These are phyloP conservation scores for Oligia strigilis DNA, from an alignment of 2,888 invertebrate genomes.

Conservation along the genomic window DNA sequence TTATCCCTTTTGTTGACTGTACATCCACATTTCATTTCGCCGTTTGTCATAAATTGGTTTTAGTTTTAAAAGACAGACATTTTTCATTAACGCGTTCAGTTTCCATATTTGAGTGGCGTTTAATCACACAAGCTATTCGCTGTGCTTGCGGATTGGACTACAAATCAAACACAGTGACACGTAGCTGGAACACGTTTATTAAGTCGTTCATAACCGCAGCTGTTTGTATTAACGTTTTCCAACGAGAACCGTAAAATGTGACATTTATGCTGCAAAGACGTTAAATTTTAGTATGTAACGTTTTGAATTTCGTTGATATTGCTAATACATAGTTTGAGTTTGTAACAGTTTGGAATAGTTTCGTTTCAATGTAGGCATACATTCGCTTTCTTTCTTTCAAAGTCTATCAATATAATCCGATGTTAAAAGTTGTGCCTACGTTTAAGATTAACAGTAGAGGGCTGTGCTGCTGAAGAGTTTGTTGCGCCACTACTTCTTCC, in stretches of 20 bases:
- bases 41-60: neutral
- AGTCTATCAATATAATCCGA: neutral
- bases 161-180: conserved; percentile 47
- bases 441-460: neutral
- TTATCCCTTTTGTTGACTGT: no score
- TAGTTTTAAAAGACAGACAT: conserved; percentile 15
- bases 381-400: neutral
- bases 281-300: conserved; percentile 40
- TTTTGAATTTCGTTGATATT: conserved; percentile 31
- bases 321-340: conserved; percentile 27
- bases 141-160: conserved; percentile 22
- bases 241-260: conserved; percentile 44
- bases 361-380: conserved; percentile 1
- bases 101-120: conserved; percentile 53
- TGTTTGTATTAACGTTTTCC: conserved; percentile 47
- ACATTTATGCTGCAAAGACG: conserved; percentile 45
- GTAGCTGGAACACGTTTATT: conserved; percentile 40
- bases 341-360: conserved; percentile 3
- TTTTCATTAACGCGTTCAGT: conserved; percentile 33
- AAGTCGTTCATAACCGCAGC: conserved; percentile 49
- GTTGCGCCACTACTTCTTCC: no score
- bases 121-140: conserved; percentile 48
- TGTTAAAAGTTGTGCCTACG: neutral
- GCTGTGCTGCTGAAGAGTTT: no score
- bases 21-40: neutral